A percentile compares a stretch with the other conserved stretches of the same genome.
phyloP scores from a whole-genome alignment of 1,140 invertebrate genomes.

The Neelides sp. region DNA sequence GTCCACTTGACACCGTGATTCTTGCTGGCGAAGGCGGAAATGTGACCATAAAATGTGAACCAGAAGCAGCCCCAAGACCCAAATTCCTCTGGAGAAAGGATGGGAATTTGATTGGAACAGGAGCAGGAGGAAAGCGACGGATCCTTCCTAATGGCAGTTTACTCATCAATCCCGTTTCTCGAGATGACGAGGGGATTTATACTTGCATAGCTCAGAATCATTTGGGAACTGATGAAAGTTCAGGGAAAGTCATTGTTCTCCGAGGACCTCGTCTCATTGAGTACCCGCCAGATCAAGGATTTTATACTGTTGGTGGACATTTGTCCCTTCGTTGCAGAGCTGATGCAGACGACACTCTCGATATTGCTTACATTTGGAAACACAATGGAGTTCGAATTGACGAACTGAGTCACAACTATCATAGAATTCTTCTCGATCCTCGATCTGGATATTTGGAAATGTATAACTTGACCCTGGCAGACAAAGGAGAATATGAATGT shows the following conservation, averaged over 20 bases:
- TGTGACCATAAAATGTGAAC: slow-evolving; percentile 79
- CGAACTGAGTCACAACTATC: slow-evolving; percentile 34
- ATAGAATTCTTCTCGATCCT: slow-evolving; percentile 22
- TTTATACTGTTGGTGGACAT: slow-evolving; percentile 52
- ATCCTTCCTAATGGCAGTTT: slow-evolving; percentile 72
- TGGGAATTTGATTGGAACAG: slow-evolving; percentile 59
- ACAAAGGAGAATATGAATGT: slow-evolving; percentile 79
- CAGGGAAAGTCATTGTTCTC: slow-evolving; percentile 69
- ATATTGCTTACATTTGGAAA: slow-evolving; percentile 79
- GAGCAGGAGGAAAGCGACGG: slow-evolving; percentile 58
- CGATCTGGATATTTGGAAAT: slow-evolving; percentile 55
- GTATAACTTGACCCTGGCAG: slow-evolving; percentile 65
- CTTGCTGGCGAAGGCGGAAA: slow-evolving; percentile 83
- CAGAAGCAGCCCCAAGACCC: slow-evolving; percentile 84
- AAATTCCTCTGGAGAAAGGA: slow-evolving; percentile 84
- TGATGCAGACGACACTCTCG: slow-evolving; percentile 62
- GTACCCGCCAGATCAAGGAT: slow-evolving; percentile 48
- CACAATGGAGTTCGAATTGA: slow-evolving; percentile 70
- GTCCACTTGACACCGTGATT: slow-evolving; percentile 71
- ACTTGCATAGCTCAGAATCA: slow-evolving; percentile 75
- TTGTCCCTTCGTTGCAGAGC: slow-evolving; percentile 67
- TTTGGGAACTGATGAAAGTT: slow-evolving; percentile 64
- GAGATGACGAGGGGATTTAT: slow-evolving; percentile 77
- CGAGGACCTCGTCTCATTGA: slow-evolving; percentile 58
- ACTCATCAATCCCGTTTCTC: slow-evolving; percentile 69